These are phyloP conservation scores for Chlorops oryzae DNA, from an alignment of 1,140 invertebrate genomes.

Conservation along the genomic window DNA sequence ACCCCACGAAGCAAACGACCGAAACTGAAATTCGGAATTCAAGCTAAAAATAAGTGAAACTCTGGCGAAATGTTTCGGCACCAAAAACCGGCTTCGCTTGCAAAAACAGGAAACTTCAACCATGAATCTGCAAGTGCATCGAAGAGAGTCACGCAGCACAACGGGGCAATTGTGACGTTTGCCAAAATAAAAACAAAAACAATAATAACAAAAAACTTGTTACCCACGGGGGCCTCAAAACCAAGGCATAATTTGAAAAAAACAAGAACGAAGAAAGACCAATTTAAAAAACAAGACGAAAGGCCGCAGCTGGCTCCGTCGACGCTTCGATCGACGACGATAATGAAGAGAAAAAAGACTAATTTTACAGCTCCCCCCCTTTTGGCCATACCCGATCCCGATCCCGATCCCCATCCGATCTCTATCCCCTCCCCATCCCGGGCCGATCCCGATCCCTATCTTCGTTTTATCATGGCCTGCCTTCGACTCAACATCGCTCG, in stretches of 20 bases:
- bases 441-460: too few relatives aligned
- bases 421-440: too few relatives aligned
- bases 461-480: too few relatives aligned
- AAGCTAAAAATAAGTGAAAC: constrained; percentile 11
- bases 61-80: background rate
- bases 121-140: constrained; percentile 4
- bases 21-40: constrained; percentile 15
- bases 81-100: too few relatives aligned
- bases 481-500: too few relatives aligned
- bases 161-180: constrained; percentile 7
- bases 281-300: background rate
- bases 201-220: background rate
- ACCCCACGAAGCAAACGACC: constrained; percentile 9
- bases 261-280: constrained; percentile 8
- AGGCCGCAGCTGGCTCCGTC: too few relatives aligned
- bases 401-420: too few relatives aligned
- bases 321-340: too few relatives aligned
- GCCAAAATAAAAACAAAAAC: background rate
- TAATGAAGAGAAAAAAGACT: too few relatives aligned
- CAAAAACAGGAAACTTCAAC: constrained; percentile 1
- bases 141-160: background rate
- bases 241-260: background rate
- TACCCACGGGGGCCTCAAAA: background rate
- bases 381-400: too few relatives aligned
- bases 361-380: too few relatives aligned